Evolutionary conservation across 2,888 invertebrate species (phyloP).

Genomic region (Chrysolina haemoptera): DNA sequence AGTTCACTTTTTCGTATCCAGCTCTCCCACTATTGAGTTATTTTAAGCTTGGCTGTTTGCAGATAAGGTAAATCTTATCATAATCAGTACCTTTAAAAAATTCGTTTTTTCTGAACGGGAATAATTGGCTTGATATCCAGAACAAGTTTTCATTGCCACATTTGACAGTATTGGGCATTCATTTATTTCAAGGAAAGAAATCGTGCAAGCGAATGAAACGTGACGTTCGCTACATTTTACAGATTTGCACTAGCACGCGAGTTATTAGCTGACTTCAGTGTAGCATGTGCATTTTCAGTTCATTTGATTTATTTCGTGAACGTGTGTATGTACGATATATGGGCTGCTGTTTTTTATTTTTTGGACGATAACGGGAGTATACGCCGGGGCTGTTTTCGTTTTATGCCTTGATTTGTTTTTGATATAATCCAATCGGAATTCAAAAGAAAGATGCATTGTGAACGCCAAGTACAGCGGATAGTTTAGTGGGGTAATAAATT

Average conservation of each 20-base stretch:
- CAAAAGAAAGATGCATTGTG: no score
- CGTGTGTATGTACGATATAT: slow-evolving; percentile 8
- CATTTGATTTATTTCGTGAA: slow-evolving; percentile 12
- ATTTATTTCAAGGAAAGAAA: neutral
- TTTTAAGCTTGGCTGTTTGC: no score
- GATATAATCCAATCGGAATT: neutral
- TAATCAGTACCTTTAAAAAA: no score
- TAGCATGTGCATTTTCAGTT: slow-evolving; percentile 15
- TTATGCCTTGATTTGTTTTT: neutral
- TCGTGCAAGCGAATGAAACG: neutral
- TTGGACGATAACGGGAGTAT: neutral
- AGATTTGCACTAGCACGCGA: slow-evolving; percentile 9
- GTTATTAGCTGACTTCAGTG: slow-evolving; percentile 3
- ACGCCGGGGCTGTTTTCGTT: slow-evolving; percentile 7
- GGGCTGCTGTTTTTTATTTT: slow-evolving; percentile 1
- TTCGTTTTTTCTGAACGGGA: no score
- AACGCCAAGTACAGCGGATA: no score
- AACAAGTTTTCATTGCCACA: neutral
- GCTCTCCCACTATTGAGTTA: no score
- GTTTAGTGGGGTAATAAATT: no score
- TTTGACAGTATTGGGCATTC: neutral
- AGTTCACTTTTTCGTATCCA: no score
- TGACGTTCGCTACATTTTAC: slow-evolving; percentile 4
- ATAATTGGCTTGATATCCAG: no score
- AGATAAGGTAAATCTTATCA: no score